Evolutionary conservation across 2,113 vertebrate genomes (phyloP), one percentile per base, ranked within the genome.

Genomic region (Solea senegalensis): DNA sequence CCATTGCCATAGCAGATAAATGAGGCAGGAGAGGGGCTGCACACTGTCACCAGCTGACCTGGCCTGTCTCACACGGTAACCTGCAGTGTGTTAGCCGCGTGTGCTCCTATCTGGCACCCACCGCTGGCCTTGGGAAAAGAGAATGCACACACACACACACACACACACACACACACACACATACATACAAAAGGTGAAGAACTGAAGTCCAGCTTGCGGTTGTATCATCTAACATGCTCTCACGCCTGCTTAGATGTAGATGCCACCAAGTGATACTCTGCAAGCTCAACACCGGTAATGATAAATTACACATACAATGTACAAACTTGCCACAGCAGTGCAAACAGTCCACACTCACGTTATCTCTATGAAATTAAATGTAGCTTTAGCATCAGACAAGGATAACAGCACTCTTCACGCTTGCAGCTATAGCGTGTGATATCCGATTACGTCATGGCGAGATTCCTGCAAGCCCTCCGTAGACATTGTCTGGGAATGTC

Each of bases 1-100:
- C 90, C 90, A 64, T 94, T 89, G 86, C 92, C 89, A 92, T 87
- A 72, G 88, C 49, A 85, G 91, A 94, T 91, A 94, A 93, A 94
- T 59, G 90, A 91, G 93, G 91, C 91, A 71, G 85, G 80, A 90
- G 80, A 86, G 84, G 88, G 90, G 72, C 91, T 88, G 93, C 69
- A 9, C 85, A 90, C 88, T 72, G 57, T 94, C 93, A 86, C 91
- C 75, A 76, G 82, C 82, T 67, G 66, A 91, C 84, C 90, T 89
- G 90, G 86, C 88, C 91, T 91, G 90, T 92, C 88, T 92, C 89
- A 90, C 74, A 52, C 79, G n/a, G 56, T 72, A 82, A 85, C 90
- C 91, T 91, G 88, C 81, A 82, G 85, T 88, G 86, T 82, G 85
- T 89, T 84, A 92, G 82, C 87, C 48, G 58, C 43, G 76, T 88